Conservation (phyloP, 1,140 invertebrate species). For the Meloidogyne floridensis region DNA sequence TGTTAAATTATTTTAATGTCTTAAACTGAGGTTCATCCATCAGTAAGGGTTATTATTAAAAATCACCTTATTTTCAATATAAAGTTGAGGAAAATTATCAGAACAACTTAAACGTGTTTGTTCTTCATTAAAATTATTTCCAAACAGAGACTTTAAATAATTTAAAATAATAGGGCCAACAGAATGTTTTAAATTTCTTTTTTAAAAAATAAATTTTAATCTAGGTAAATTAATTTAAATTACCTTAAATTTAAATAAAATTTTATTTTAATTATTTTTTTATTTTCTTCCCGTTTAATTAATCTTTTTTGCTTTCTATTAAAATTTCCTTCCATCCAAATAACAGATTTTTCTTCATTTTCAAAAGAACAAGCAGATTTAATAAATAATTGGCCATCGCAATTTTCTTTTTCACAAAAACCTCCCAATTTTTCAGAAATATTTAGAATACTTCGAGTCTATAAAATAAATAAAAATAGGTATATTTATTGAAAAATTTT, state of each 20-base stretch:
- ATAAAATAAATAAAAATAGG: no score
- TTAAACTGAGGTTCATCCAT: no score
- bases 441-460: not conserved
- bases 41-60: no score
- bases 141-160: not conserved
- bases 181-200: not conserved
- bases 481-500: no score
- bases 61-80: not conserved
- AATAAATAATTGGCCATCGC: slow-evolving; percentile 29
- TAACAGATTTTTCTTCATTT: not conserved
- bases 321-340: not conserved
- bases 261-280: not conserved
- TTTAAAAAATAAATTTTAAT: not conserved
- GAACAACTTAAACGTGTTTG: slow-evolving; percentile 16
- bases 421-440: slow-evolving; percentile 8
- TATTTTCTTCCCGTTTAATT: not conserved
- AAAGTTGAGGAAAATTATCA: slow-evolving; percentile 4
- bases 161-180: not conserved
- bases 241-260: slow-evolving; percentile 1
- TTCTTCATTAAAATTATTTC: slow-evolving; percentile 8
- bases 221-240: not conserved
- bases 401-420: not conserved
- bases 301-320: not conserved
- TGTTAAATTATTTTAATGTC: no score
- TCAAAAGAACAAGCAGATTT: slow-evolving; percentile 14